A percentile compares a stretch with the other conserved stretches of the same genome.
Conservation (phyloP, 2,797 vertebrate genomes). For the Gadopsis bispinosus region DNA sequence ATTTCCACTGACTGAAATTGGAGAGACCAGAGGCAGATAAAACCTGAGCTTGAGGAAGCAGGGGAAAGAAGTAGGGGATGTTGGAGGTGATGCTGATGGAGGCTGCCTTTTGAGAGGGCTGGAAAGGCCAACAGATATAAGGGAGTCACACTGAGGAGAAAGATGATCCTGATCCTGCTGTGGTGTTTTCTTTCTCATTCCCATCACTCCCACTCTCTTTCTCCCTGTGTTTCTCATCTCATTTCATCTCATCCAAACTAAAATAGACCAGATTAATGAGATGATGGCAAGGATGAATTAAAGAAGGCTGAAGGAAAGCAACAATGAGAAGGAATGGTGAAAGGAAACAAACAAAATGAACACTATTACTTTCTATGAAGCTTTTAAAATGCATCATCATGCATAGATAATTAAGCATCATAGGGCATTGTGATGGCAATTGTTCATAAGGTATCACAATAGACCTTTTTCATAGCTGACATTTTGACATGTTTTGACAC, state of each 20-base stretch:
- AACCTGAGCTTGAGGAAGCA: conserved; percentile 58
- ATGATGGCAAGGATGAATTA: neutral
- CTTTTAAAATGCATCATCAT: too few relatives aligned
- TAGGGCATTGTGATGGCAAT: neutral
- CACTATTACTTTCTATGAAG: neutral
- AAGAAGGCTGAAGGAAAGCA: neutral
- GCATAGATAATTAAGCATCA: neutral
- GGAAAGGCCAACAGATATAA: conserved; percentile 65
- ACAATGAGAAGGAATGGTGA: neutral
- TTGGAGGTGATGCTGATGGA: conserved; percentile 64
- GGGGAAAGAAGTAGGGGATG: conserved; percentile 45
- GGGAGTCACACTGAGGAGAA: conserved; percentile 62
- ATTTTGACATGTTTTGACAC: neutral
- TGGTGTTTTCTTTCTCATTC: conserved; percentile 37
- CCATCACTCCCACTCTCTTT: neutral
- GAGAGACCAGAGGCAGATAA: conserved; percentile 59
- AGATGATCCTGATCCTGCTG: conserved; percentile 63
- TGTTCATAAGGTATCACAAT: neutral
- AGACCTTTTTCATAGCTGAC: neutral
- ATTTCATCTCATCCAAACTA: too few relatives aligned
- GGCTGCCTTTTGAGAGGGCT: conserved; percentile 49
- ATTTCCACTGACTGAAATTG: conserved; percentile 69
- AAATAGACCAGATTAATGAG: neutral
- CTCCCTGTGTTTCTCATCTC: conserved; percentile 20
- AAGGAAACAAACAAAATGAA: neutral